Evolutionary conservation across 2,113 vertebrate species (phyloP).

Genomic region (Strix uralensis): DNA sequence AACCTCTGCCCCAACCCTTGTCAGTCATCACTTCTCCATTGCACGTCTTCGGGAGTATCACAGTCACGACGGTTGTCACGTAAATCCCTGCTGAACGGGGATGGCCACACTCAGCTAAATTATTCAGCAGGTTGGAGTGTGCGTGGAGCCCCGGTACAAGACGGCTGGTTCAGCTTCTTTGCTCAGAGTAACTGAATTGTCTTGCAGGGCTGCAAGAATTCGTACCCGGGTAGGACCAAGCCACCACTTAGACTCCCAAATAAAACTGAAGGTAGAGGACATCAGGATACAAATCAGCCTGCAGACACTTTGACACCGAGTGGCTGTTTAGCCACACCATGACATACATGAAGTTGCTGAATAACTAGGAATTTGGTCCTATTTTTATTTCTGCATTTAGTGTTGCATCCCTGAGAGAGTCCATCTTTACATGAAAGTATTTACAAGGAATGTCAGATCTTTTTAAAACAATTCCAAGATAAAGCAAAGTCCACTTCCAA

Average conservation of each 20-base stretch:
- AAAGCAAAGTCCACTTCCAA: background rate
- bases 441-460: background rate
- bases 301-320: background rate
- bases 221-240: background rate
- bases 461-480: background rate
- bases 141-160: background rate
- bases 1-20: background rate
- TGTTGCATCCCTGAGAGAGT: background rate
- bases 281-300: background rate
- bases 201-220: background rate
- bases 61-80: rapidly evolving
- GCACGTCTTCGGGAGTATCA: background rate
- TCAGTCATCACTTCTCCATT: background rate
- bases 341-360: background rate
- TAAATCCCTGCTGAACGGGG: background rate
- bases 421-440: background rate
- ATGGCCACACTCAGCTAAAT: background rate
- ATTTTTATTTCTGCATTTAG: background rate
- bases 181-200: rapidly evolving
- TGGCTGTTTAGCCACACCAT: background rate
- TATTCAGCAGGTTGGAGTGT: background rate
- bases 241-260: background rate
- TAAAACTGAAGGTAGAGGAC: background rate
- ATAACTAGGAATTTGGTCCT: background rate
- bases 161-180: background rate